Evolutionary conservation across 2,797 vertebrate species (phyloP), one percentile per base, ranked within the genome.

Genomic region (Lateolabrax maculatus): DNA sequence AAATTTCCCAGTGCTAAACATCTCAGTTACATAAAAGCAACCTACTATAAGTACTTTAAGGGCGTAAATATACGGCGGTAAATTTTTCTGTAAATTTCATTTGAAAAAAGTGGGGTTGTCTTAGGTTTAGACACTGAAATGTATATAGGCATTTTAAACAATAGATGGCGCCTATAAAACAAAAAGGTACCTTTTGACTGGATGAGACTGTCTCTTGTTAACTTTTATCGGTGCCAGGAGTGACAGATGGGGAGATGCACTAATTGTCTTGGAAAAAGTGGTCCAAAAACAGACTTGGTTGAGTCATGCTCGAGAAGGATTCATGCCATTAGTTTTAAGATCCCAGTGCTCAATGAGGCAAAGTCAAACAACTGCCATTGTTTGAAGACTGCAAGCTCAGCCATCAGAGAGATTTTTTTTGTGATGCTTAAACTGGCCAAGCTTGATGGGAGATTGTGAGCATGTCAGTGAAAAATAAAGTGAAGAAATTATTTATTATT

Each of bases 331-430:
- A 41, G 58, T 44, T 79, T 75, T 71, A 27, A 68, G 36, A 68
- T 82, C 62, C 34, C 4, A 43, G 64, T 15, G 65, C n/a, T 57
- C 57, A 72, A 72, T 48, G 65, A 84, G 36, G 60, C 57, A 65
- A 46, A 53, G 34, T 53, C 66, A 43, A 74, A 75, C 39, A 71
- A 53, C 72, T 75, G 69, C 67, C 71, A 64, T n/a, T 55, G 58
- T 77, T 53, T 58, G 48, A 83, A 76, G 21, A 69, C 11, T 53
- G 36, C 34, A 39, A 56, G 12, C 51, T 68, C 23, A 12, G 31
- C 66, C 53, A 49, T 77, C 57, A 68, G 44, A 53, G 62, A 62
- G 76, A 56, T 60, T 46, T 15, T 77, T 43, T 60, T 66, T 23
- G 21, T 19, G 41, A 46, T 44, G 58, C 55, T 18, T 64, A 68